Evolutionary conservation across 2,797 vertebrate species (phyloP).

Genomic region (Danionella dracula): DNA sequence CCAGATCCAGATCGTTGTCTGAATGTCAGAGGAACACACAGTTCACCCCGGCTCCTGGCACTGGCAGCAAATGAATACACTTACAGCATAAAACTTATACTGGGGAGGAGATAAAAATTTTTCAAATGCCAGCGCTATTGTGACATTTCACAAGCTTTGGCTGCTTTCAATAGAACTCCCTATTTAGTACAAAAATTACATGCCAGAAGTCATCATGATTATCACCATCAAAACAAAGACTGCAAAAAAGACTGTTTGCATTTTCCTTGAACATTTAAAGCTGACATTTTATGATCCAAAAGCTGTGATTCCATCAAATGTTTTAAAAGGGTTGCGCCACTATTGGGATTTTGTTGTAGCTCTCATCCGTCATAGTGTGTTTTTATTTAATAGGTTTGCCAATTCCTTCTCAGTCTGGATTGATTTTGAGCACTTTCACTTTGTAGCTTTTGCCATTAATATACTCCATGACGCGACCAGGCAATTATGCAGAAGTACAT

Average conservation of each 20-base stretch:
- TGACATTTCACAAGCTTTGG: constrained; percentile 65
- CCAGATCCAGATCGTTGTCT: constrained; percentile 59
- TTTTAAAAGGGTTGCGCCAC: no score
- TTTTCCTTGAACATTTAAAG: not conserved
- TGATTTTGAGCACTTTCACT: not conserved
- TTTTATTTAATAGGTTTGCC: not conserved
- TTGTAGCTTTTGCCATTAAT: constrained; percentile 12
- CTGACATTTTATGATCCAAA: constrained; percentile 1
- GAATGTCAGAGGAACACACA: constrained; percentile 57
- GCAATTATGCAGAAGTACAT: constrained; percentile 47
- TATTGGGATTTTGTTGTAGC: no score
- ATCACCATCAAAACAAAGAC: constrained; percentile 44
- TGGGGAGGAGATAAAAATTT: constrained; percentile 66
- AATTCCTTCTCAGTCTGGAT: not conserved
- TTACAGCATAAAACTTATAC: constrained; percentile 59
- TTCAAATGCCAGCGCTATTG: constrained; percentile 71
- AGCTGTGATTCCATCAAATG: no score
- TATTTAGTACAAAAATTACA: constrained; percentile 56
- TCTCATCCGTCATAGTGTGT: not conserved
- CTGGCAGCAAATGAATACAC: constrained; percentile 50
- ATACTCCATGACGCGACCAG: constrained; percentile 35
- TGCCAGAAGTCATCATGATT: constrained; percentile 56
- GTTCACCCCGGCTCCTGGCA: constrained; percentile 49
- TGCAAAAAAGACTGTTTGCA: not conserved
- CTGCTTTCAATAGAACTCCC: constrained; percentile 60